These are phyloP conservation scores for Acronicta psi DNA, from an alignment of 2,888 invertebrate genomes.

Conservation along the genomic window DNA sequence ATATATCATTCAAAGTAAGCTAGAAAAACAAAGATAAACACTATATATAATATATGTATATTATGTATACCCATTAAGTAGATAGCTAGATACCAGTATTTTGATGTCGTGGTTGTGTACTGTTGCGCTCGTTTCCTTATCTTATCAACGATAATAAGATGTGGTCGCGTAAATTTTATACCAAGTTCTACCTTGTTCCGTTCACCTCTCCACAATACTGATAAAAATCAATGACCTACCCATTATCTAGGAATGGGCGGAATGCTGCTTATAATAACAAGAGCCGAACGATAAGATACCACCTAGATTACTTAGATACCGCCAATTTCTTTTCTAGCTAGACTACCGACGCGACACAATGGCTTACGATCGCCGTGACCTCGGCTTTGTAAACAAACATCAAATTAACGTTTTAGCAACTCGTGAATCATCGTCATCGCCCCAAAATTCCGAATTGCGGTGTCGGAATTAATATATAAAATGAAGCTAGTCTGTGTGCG, in stretches of 20 bases:
- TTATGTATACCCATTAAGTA: conserved; percentile 20
- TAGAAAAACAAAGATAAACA: conserved; percentile 13
- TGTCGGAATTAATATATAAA: conserved; percentile 42
- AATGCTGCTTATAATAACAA: conserved; percentile 23
- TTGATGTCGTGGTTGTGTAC: conserved; percentile 38
- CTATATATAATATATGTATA: too few species aligned
- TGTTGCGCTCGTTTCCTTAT: conserved; percentile 42
- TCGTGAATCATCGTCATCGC: conserved; percentile 56
- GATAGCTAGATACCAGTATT: conserved; percentile 5
- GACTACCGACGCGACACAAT: conserved; percentile 17
- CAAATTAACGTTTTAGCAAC: conserved; percentile 44
- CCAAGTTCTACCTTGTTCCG: conserved; percentile 19
- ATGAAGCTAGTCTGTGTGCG: conserved; percentile 44
- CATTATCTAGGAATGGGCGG: conserved; percentile 10
- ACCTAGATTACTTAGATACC: background rate
- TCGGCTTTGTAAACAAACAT: conserved; percentile 55
- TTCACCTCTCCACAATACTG: conserved; percentile 48
- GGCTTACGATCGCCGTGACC: conserved; percentile 34
- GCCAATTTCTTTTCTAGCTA: background rate
- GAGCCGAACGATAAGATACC: conserved; percentile 15
- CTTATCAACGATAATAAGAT: conserved; percentile 55
- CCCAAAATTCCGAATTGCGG: conserved; percentile 45
- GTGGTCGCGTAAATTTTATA: conserved; percentile 49
- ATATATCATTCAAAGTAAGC: conserved; percentile 11
- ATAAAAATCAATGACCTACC: conserved; percentile 46